Base-by-base conservation (phyloP, 2,113 vertebrate genomes). In the Cynoglossus semilaevis region DNA sequence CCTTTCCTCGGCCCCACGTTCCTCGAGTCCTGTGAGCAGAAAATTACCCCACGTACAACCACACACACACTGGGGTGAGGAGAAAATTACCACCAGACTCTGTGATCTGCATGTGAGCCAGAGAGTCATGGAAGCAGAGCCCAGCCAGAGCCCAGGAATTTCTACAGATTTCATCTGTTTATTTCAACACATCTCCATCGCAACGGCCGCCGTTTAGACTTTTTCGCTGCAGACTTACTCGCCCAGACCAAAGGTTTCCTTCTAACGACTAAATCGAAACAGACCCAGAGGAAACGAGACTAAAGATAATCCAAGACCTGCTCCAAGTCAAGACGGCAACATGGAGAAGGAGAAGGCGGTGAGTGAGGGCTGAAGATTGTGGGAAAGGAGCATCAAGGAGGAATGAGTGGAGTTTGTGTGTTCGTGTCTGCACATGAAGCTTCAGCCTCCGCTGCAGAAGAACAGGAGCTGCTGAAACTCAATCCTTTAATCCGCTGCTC, bases 401-500 rank as follows among this genome's bases (percentile, higher is more conserved):
- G 44, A 75, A 55, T 45, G 51, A 29, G 12, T 45, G 51, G 61
- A 55, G 70, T 29, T 29, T 29, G 22, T 29, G 79, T 46, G 43
- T 69, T 78, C 84, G 78, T 84, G 84, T 76, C 73, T 74, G 75
- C 64, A 77, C 86, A 84, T 73, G 84, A 84, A 82, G 77, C 73
- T 82, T 52, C 11, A 12, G 8, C 69, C 82, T 82, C 67, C 67
- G 48, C 77, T 64, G 73, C 73, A 77, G 82, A 85, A 84, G 80
- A 84, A 76, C 66, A 48, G 74, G 42, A 72, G 74, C 72, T 84
- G 85, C 54, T 29, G 22, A 29, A 88, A 88, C 76, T 70, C 61
- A 83, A 87, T 85, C 85, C 85, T 85, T 85, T 81, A 85, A 88
- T 88, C 73, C 55, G 76, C 69, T 73, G 52, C 72, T 58, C 62